These are phyloP conservation scores for Pelvicachromis taeniatus DNA, from an alignment of 2,113 vertebrate species.

Conservation along the genomic window DNA sequence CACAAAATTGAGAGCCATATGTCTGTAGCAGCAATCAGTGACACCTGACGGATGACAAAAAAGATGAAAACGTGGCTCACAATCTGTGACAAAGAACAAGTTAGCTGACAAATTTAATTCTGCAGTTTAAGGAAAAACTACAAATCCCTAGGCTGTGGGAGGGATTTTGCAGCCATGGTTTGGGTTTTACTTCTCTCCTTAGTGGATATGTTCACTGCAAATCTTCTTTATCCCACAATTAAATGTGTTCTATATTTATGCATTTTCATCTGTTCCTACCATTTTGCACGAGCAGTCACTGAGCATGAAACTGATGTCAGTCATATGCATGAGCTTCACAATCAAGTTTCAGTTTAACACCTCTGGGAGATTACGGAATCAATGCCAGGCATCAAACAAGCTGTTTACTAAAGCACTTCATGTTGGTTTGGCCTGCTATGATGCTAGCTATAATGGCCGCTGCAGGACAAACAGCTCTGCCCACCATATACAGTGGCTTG, in stretches of 20 bases:
- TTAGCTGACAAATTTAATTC: neutral
- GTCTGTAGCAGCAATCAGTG: neutral
- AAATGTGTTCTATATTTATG: neutral
- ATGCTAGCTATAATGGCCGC: neutral
- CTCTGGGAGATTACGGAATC: neutral
- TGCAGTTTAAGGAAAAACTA: neutral
- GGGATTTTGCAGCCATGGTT: neutral
- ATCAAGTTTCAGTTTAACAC: neutral
- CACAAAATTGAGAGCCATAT: neutral
- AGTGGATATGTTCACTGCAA: neutral
- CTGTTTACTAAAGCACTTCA: neutral
- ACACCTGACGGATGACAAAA: neutral
- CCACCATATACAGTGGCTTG: no score
- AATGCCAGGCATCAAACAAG: neutral
- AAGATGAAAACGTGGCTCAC: neutral
- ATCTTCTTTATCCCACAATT: neutral
- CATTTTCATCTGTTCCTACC: neutral
- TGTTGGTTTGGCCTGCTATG: neutral
- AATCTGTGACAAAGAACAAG: neutral
- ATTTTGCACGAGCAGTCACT: neutral
- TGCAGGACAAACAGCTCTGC: neutral
- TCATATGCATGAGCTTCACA: neutral
- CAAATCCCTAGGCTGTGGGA: neutral
- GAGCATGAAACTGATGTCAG: neutral
- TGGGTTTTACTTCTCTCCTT: neutral